phyloP scores from a whole-genome alignment of 2,888 invertebrate species.

The Bhutanitis thaidina region DNA sequence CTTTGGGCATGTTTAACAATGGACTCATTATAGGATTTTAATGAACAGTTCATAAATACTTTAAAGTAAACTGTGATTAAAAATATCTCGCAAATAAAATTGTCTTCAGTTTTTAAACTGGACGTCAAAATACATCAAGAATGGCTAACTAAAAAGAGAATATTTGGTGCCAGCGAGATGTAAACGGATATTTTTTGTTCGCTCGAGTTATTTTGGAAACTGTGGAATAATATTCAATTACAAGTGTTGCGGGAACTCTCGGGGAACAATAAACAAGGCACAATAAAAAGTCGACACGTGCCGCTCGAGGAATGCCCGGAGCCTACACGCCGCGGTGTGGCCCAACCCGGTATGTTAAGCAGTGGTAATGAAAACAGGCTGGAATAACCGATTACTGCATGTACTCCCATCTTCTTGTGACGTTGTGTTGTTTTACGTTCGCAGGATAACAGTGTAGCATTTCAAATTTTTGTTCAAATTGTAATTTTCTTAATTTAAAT shows the following conservation, averaged over 20 bases:
- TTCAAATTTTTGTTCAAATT: too few relatives aligned
- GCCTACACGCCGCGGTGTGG: slow-evolving; percentile 23
- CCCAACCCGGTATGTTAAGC: slow-evolving; percentile 56
- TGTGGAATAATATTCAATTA: slow-evolving; percentile 40
- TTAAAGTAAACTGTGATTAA: too few relatives aligned
- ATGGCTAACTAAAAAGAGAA: slow-evolving; percentile 3
- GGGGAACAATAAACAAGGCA: slow-evolving; percentile 47
- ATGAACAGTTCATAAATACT: too few relatives aligned
- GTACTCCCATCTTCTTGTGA: slow-evolving; percentile 33
- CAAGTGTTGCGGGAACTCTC: slow-evolving; percentile 36
- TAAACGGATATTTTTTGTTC: slow-evolving; percentile 16
- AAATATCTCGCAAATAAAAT: too few relatives aligned
- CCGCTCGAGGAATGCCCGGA: slow-evolving; percentile 35
- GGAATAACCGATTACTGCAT: slow-evolving; percentile 45
- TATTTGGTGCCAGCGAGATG: slow-evolving; percentile 14
- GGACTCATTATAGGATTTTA: too few relatives aligned
- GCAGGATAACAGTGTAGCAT: slow-evolving; percentile 22
- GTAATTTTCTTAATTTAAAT: too few relatives aligned
- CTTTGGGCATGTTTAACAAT: too few relatives aligned
- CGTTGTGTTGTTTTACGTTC: slow-evolving; percentile 25
- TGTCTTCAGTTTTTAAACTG: too few relatives aligned
- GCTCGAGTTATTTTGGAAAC: slow-evolving; percentile 21
- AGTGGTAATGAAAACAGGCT: slow-evolving; percentile 62
- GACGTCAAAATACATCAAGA: neutral
- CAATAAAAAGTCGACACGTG: slow-evolving; percentile 46